Evolutionary conservation across 1,140 invertebrate genomes (phyloP), one percentile per base, ranked within the genome.

Genomic region (Cydia splendana): DNA sequence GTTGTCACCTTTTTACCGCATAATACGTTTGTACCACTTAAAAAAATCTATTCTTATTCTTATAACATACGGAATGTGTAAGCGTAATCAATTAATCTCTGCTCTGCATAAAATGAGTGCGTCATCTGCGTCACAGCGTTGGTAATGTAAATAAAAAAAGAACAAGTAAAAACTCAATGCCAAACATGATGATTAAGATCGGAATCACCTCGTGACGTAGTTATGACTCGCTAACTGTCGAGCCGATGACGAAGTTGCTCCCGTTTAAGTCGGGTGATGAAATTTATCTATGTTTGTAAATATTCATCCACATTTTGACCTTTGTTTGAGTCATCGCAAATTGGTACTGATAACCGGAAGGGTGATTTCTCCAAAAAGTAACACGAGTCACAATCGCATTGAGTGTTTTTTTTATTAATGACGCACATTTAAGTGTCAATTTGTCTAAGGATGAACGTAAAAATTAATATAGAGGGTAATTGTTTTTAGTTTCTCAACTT

Each of bases 151-250:
- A 24, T 24, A n/a, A 62, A 62, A 62, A 18, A n/a, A 20, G 20
- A 12, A 18, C 15, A 18, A 51, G 9, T 51, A 62, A 24, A 62
- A 20, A 12, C 0, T 57, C 57, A 62, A 10, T 62, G 57, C 57
- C 18, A 62, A 62, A 24, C 57, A 24, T 3, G 57, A 62, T 62
- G 57, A 62, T 48, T 10, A 62, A 62, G 9, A 62, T 24, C 57
- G 20, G 15, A 24, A 62, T 12, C 20, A 62, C 57, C 57, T 53
- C 6, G 57, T 62, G 57, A 62, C 57, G 57, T 20, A 24, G n/a
- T n/a, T 62, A 24, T 62, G 57, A 62, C 53, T 57, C 57, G 57
- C 7, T 24, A 12, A 4, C 57, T 62, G 57, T 74, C 38, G 57
- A 53, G 62, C 20, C 28, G n/a, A 20, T 62, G 57, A 62, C 57